Conservation (phyloP, 2,888 invertebrate species). For the Dolomedes plantarius region DNA sequence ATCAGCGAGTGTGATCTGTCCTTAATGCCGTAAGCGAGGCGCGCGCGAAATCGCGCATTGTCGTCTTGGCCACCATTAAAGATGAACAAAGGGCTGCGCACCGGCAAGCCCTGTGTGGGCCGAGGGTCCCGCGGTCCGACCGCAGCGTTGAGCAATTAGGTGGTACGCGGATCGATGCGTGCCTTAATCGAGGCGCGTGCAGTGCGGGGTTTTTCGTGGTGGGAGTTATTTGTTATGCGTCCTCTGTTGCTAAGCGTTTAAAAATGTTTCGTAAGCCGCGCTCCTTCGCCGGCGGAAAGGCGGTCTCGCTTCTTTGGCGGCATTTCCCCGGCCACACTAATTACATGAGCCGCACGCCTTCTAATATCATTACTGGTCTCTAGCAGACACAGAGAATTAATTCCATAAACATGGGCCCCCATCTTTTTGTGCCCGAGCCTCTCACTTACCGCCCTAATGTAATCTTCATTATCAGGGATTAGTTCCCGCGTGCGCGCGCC, state of each 20-base stretch:
- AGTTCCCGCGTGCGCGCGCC: constrained; percentile 42
- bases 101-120: too few relatives aligned
- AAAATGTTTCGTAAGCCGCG: constrained; percentile 26
- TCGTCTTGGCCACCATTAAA: neutral
- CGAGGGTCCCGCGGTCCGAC: neutral
- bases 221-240: constrained; percentile 21
- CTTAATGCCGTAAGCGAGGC: too few relatives aligned
- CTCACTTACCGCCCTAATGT: constrained; percentile 71
- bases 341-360: constrained; percentile 70
- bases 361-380: constrained; percentile 68
- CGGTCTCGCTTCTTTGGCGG: constrained; percentile 57
- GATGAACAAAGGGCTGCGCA: neutral
- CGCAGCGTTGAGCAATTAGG: constrained; percentile 1
- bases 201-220: neutral
- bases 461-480: constrained; percentile 73
- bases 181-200: constrained; percentile 15
- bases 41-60: too few relatives aligned
- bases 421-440: constrained; percentile 56
- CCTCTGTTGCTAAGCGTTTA: constrained; percentile 24
- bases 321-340: constrained; percentile 53
- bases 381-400: constrained; percentile 66
- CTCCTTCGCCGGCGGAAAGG: constrained; percentile 19
- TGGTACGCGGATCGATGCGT: neutral
- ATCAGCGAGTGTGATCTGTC: neutral
- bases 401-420: constrained; percentile 68